phyloP scores from a whole-genome alignment of 92 coral and sea anemone genomes.

The Pocillopora grandis region DNA sequence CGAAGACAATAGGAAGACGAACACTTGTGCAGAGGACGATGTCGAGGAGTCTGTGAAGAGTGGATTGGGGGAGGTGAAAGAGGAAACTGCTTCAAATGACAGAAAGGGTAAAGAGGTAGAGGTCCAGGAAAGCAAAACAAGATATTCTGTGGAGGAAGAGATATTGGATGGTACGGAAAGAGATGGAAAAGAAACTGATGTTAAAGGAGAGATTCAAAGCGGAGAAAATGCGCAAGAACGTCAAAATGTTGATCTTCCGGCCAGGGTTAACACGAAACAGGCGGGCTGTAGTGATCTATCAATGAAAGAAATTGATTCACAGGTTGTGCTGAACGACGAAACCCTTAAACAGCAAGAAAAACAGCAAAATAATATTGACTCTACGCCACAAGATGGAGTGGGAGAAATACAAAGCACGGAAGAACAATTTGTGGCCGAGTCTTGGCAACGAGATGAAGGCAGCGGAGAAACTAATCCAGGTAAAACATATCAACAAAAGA shows the following conservation, averaged over 20 bases:
- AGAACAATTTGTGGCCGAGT: not conserved
- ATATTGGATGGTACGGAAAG: not conserved
- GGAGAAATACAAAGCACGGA: not conserved
- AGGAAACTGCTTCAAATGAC: not conserved
- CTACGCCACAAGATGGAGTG: not conserved
- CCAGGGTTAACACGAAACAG: not conserved
- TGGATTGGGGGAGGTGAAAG: not conserved
- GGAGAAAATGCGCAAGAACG: not conserved
- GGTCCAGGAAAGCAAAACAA: not conserved
- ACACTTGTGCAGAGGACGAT: not conserved
- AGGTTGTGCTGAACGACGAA: not conserved
- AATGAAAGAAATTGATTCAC: constrained; percentile 1
- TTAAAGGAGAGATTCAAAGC: not conserved
- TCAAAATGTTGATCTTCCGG: not conserved
- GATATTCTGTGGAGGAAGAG: not conserved
- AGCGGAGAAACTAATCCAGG: not conserved
- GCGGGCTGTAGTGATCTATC: not conserved
- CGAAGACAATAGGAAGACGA: not conserved
- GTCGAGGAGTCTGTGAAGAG: not conserved
- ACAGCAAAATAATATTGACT: not conserved
- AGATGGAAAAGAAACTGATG: not conserved
- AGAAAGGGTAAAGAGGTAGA: not conserved
- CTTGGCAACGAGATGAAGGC: not conserved
- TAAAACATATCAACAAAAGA: not conserved
- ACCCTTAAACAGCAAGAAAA: not conserved